These are phyloP conservation scores for Melinaea marsaeus DNA, from an alignment of 2,888 invertebrate species.

Conservation along the genomic window DNA sequence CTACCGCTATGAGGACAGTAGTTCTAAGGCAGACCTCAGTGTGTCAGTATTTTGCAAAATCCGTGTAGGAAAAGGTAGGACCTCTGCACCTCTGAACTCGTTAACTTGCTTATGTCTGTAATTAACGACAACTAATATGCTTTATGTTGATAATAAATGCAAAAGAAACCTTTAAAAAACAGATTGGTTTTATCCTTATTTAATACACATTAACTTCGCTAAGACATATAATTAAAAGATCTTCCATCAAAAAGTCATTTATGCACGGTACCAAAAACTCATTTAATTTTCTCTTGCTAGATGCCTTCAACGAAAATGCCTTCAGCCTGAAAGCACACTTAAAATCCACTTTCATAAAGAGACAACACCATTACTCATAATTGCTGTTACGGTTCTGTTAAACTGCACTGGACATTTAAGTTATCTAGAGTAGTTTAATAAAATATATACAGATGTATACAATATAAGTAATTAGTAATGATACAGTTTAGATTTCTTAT, in stretches of 20 bases:
- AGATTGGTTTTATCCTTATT: too few relatives aligned
- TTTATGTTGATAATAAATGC: too few relatives aligned
- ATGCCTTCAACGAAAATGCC: conserved; percentile 9
- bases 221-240: background rate
- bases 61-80: conserved; percentile 76
- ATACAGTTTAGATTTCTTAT: too few relatives aligned
- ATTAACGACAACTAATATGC: too few relatives aligned
- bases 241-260: background rate
- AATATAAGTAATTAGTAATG: too few relatives aligned
- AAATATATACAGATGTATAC: background rate
- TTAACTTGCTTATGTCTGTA: background rate
- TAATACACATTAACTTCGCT: background rate
- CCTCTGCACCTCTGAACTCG: conserved; percentile 12
- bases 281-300: conserved; percentile 13
- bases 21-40: conserved; percentile 71
- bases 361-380: conserved; percentile 13
- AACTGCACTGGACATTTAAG: background rate
- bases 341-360: conserved; percentile 18
- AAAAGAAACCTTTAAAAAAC: too few relatives aligned
- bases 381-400: background rate
- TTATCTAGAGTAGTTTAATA: background rate
- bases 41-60: conserved; percentile 77
- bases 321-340: conserved; percentile 15
- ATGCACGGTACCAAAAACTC: conserved; percentile 9
- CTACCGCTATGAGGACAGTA: conserved; percentile 74